Percentiles rank a stretch among this genome's conserved stretches.
Conservation (phyloP, 1,140 invertebrate genomes). For the Camponotus vicinus region DNA sequence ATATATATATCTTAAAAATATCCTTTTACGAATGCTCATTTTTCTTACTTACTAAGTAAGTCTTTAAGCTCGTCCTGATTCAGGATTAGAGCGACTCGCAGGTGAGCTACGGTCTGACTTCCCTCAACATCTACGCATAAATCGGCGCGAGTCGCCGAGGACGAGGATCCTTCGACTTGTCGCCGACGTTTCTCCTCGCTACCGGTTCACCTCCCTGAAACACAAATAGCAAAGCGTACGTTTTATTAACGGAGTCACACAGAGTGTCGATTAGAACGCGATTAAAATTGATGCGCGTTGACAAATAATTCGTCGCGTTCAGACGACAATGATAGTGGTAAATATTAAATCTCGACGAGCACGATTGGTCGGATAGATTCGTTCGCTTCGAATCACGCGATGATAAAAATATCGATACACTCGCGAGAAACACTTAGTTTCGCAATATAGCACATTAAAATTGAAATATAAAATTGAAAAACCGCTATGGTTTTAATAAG, state of each 20-base stretch:
- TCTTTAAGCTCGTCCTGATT: neutral
- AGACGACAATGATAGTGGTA: neutral
- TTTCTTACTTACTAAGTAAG: slow-evolving; percentile 40
- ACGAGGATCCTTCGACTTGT: neutral
- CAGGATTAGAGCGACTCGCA: slow-evolving; percentile 3
- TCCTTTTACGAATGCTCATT: neutral
- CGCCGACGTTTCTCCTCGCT: neutral
- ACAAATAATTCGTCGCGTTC: neutral
- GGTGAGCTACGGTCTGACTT: neutral
- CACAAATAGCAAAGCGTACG: slow-evolving; percentile 3
- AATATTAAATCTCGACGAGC: slow-evolving; percentile 5
- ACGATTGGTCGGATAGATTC: slow-evolving; percentile 19
- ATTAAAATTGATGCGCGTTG: slow-evolving; percentile 18
- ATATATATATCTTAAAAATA: neutral
- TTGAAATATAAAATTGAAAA: neutral
- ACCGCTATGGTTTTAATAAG: neutral
- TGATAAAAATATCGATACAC: slow-evolving; percentile 9
- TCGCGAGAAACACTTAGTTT: neutral
- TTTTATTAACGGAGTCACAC: slow-evolving; percentile 40
- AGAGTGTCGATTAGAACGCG: slow-evolving; percentile 19
- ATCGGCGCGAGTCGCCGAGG: neutral
- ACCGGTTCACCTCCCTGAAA: slow-evolving; percentile 23
- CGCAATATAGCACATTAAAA: neutral
- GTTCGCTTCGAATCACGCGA: neutral
- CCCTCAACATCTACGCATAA: slow-evolving; percentile 12